Conservation (phyloP, 2,797 vertebrate genomes). For the Brachymystax lenok region DNA sequence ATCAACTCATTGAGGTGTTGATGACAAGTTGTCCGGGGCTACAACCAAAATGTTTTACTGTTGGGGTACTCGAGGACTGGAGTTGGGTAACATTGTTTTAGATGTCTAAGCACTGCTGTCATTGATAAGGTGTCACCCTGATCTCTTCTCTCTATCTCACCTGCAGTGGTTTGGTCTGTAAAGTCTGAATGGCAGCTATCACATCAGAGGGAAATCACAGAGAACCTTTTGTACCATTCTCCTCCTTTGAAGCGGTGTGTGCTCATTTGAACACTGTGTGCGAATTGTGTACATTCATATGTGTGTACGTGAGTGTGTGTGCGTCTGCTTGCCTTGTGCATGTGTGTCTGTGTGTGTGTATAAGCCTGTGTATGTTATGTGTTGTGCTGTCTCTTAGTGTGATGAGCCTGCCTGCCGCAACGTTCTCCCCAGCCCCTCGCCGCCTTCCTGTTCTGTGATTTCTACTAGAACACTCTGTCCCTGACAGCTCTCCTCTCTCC, state of each 20-base stretch:
- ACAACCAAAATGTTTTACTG: too few relatives aligned
- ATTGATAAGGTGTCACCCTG: not conserved
- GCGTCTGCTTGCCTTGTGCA: not conserved
- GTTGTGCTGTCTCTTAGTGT: slow-evolving; percentile 20
- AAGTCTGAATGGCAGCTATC: not conserved
- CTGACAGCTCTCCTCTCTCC: slow-evolving; percentile 65
- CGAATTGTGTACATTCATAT: not conserved
- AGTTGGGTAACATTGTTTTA: not conserved
- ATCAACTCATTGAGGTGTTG: too few relatives aligned
- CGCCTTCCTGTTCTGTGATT: slow-evolving; percentile 64
- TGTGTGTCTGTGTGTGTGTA: not conserved
- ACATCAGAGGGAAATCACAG: not conserved
- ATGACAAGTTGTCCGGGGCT: too few relatives aligned
- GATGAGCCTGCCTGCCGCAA: slow-evolving; percentile 8
- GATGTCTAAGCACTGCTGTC: not conserved
- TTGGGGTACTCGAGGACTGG: too few relatives aligned
- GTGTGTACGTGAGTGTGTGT: not conserved
- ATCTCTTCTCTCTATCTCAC: not conserved
- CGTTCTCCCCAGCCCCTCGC: slow-evolving; percentile 16
- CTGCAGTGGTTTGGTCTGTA: not conserved
- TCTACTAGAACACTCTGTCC: slow-evolving; percentile 71
- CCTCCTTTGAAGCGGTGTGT: slow-evolving; percentile 13
- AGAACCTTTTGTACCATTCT: slow-evolving; percentile 15
- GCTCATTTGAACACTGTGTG: not conserved
- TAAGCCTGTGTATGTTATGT: slow-evolving; percentile 2